These are phyloP conservation scores for Meriones psammophilus DNA, from an alignment of 2,797 vertebrate genomes.

Conservation along the genomic window DNA sequence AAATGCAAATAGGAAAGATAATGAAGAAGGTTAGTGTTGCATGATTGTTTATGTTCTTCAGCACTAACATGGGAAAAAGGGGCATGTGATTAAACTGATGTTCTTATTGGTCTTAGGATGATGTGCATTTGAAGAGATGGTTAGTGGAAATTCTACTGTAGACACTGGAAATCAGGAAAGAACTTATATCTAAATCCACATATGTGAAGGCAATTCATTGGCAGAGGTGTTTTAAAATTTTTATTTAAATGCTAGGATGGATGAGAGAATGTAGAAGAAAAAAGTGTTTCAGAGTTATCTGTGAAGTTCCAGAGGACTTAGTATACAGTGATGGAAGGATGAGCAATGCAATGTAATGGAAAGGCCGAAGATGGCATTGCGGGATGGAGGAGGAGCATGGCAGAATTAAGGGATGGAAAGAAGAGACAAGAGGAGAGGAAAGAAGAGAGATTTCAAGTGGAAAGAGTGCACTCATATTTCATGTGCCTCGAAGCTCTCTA, in stretches of 20 bases:
- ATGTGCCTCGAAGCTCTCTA: not conserved
- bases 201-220: not conserved
- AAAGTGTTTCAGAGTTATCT: not conserved
- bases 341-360: not conserved
- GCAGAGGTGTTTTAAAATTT: not conserved
- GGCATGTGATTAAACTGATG: not conserved
- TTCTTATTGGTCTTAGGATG: not conserved
- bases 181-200: not conserved
- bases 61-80: not conserved
- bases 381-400: not conserved
- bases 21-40: not conserved
- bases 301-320: not conserved
- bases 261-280: not conserved
- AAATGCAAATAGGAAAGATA: not conserved
- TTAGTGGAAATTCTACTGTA: conserved; percentile 9
- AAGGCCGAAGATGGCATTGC: not conserved
- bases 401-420: not conserved
- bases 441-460: not conserved
- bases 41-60: not conserved
- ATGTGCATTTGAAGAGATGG: conserved; percentile 6
- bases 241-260: not conserved
- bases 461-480: not conserved
- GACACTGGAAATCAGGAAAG: not conserved
- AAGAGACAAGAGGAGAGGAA: not conserved
- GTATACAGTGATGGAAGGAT: not conserved